Conservation (phyloP, 2,797 vertebrate species). For the Malurus splendens region DNA sequence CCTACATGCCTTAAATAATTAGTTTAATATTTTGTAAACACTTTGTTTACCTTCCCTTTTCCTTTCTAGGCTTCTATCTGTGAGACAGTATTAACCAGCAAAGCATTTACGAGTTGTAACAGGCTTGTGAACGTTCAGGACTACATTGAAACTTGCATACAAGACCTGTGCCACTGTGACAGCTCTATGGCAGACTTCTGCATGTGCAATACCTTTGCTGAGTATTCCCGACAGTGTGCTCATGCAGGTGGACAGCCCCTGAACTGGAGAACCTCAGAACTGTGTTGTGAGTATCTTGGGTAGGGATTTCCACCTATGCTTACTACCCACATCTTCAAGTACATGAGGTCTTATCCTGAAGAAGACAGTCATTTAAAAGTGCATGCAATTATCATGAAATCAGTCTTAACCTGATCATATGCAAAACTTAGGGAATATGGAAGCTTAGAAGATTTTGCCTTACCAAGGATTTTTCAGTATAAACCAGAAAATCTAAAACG, state of each 20-base stretch:
- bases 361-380: background rate
- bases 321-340: background rate
- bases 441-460: background rate
- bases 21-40: background rate
- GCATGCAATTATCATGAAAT: background rate
- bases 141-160: slow-evolving; percentile 78
- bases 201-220: slow-evolving; percentile 82
- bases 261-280: slow-evolving; percentile 76
- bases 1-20: background rate
- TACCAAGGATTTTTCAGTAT: background rate
- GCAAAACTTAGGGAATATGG: background rate
- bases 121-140: slow-evolving; percentile 66
- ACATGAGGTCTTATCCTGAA: background rate
- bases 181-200: slow-evolving; percentile 66
- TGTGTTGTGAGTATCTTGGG: slow-evolving; percentile 77
- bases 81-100: slow-evolving; percentile 69
- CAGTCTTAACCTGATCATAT: background rate
- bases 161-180: slow-evolving; percentile 79
- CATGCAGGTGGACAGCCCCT: slow-evolving; percentile 82
- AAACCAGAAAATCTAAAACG: background rate
- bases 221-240: slow-evolving; percentile 85
- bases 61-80: slow-evolving; percentile 62
- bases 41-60: background rate
- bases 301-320: background rate
- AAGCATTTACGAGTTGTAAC: slow-evolving; percentile 72